Percentiles rank a stretch among this genome's conserved stretches.
Evolutionary conservation across 2,113 vertebrate genomes (phyloP).

Genomic region (Pardalotus punctatus): DNA sequence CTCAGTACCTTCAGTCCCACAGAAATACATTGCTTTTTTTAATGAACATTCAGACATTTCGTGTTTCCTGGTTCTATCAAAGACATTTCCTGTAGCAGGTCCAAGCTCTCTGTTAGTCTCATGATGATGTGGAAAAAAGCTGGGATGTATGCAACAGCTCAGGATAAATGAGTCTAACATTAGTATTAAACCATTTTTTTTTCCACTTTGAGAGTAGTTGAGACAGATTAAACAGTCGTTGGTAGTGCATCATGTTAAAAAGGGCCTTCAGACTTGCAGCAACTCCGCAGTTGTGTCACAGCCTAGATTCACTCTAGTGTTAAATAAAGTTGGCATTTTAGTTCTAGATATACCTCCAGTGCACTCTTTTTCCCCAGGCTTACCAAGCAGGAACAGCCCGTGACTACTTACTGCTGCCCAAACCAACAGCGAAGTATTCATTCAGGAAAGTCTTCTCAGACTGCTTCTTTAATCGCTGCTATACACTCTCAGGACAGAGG

Average conservation of each 20-base stretch:
- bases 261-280: background rate
- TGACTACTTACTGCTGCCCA: background rate
- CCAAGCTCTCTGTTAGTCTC: background rate
- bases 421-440: background rate
- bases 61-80: background rate
- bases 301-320: background rate
- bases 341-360: background rate
- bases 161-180: background rate
- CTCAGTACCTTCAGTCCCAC: background rate
- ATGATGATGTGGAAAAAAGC: background rate
- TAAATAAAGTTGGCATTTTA: background rate
- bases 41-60: background rate
- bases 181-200: background rate
- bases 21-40: background rate
- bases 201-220: background rate
- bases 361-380: background rate
- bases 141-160: background rate
- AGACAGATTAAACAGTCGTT: background rate
- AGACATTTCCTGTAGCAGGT: background rate
- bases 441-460: background rate
- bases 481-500: rapidly evolving
- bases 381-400: background rate
- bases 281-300: background rate
- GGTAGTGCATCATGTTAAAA: background rate
- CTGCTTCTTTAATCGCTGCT: background rate